Conservation (phyloP, 2,888 invertebrate species). For the Parapristionchus giblindavisi region DNA sequence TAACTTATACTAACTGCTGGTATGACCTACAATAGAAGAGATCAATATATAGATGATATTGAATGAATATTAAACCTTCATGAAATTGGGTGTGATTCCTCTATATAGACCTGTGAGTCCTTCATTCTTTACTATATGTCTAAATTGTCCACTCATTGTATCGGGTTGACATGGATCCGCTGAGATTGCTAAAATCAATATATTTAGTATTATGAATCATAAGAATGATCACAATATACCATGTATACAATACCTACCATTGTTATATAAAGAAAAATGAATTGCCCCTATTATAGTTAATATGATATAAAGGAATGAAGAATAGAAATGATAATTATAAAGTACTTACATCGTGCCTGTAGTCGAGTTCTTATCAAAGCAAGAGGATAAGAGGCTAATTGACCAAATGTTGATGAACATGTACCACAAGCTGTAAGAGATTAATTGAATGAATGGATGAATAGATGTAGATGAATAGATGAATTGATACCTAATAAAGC, state of each 20-base stretch:
- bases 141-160: conserved; percentile 69
- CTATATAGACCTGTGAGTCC: conserved; percentile 91
- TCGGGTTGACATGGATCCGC: conserved; percentile 59
- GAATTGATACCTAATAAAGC: conserved; percentile 53
- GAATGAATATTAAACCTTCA: conserved; percentile 81
- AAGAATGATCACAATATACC: too few species aligned
- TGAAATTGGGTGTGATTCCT: conserved; percentile 96
- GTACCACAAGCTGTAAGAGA: conserved; percentile 90
- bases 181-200: conserved; percentile 56
- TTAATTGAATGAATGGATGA: background rate
- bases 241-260: too few species aligned
- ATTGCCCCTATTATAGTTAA: too few species aligned
- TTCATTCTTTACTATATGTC: conserved; percentile 83
- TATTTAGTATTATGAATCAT: too few species aligned
- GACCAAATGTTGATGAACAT: conserved; percentile 91
- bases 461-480: too few species aligned
- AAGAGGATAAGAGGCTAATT: conserved; percentile 95
- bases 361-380: conserved; percentile 92
- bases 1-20: conserved; percentile 99
- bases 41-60: too few species aligned
- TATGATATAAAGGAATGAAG: too few species aligned
- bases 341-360: conserved; percentile 81
- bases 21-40: conserved; percentile 73
- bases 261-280: too few species aligned
- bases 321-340: too few species aligned